Conservation (phyloP, 2,888 invertebrate species). For the Melieria picta region DNA sequence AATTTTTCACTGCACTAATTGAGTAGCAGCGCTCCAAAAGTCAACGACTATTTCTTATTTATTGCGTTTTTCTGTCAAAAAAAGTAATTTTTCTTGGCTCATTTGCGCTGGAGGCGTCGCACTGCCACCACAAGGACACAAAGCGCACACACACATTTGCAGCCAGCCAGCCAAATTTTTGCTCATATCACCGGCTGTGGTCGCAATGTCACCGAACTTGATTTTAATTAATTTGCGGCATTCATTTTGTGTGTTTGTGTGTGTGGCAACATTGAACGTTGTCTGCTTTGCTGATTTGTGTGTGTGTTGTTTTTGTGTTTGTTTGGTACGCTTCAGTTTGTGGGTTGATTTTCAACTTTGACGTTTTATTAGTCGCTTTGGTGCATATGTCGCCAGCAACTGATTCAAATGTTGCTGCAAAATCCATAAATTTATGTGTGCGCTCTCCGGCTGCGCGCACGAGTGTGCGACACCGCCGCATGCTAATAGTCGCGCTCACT, state of each 20-base stretch:
- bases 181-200: neutral
- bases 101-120: slow-evolving; percentile 27
- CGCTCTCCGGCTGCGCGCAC: neutral
- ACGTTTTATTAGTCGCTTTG: too few species aligned
- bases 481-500: slow-evolving; percentile 20
- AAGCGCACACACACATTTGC: neutral
- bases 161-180: neutral
- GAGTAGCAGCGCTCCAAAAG: slow-evolving; percentile 17
- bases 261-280: too few species aligned
- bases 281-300: too few species aligned
- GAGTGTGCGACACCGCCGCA: slow-evolving; percentile 24
- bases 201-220: slow-evolving; percentile 11
- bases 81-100: slow-evolving; percentile 23
- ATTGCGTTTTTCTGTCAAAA: too few species aligned
- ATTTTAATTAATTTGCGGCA: slow-evolving; percentile 30
- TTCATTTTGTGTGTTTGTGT: slow-evolving; percentile 10
- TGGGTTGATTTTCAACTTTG: too few species aligned
- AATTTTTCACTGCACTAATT: slow-evolving; percentile 30
- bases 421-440: slow-evolving; percentile 10
- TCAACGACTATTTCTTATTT: too few species aligned
- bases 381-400: too few species aligned
- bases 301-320: neutral
- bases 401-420: neutral
- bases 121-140: slow-evolving; percentile 19
- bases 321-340: too few species aligned